Base-by-base conservation (phyloP, 2,888 invertebrate species). In the Cetonia aurata region DNA sequence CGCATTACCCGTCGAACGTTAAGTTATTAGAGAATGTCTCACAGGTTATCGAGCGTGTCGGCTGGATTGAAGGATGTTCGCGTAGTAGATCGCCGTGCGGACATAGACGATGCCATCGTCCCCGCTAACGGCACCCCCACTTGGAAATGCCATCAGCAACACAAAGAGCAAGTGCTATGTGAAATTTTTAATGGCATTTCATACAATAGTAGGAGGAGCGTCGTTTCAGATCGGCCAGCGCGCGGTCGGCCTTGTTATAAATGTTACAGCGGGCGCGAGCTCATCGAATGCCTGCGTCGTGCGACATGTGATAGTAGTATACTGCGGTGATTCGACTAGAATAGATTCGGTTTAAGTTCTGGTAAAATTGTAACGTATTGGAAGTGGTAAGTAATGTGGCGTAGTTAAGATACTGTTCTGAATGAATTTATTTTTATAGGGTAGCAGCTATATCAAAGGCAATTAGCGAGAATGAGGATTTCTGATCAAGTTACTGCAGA, bases 141-240 rank as follows among this genome's bases (percentile, higher is more conserved):
- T 77, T 77, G 74, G 75, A 75, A 79, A 79, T 79, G 79, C 79
- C 79, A 79, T 77, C 77, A 62, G 74, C 72, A 72, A 75, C 76
- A 79, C 79, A 79, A 78, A 80, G 77, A 79, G 76, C 79, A 79
- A 79, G 79, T 79, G 79, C 78, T 75, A 78, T 79, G 79, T 79
- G 79, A 79, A 79, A 79, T 80, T 80, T 80, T 80, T 80, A 80
- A 80, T 80, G 80, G 77, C 80, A 80, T 80, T 80, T 80, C 76
- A 73, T 76, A 79, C 79, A 80, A 80, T 80, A 74, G 77, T 74
- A 70, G 76, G 78, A 75, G 77, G 76, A 73, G 76, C 75, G 70
- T 67, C 73, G 74, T 77, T 75, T 74, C 62, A 75, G 74, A 60
- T 73, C 74, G 72, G 70, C 75, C 76, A 75, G 68, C 66, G 71